Evolutionary conservation across 2,888 invertebrate genomes (phyloP), one percentile per base, ranked within the genome.

Genomic region (Pardosa pseudoannulata): DNA sequence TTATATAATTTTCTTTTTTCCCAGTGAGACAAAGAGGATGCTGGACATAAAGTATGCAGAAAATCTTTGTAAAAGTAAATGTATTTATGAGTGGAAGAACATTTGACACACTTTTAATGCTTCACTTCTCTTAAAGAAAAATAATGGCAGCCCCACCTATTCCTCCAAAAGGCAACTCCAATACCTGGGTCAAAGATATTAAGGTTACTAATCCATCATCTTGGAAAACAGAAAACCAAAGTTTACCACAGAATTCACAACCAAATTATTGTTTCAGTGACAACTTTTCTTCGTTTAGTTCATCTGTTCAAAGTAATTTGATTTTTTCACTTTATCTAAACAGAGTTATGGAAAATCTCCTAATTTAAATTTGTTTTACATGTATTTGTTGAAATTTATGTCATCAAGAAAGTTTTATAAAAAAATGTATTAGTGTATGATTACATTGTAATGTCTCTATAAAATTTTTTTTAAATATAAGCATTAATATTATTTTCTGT

Each of bases 81-180:
- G 13, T 16, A 16, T 46, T 16, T 13, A 16, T 16, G 2, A 16
- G 2, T 9, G 16, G 2, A 46, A 68, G 32, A 6, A 23, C 23
- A 23, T 23, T 11, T 73, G 31, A 29, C 72, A 71, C 46, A 46
- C 27, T 19, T 64, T 74, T 62, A 23, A 74, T 79, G 86, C 75
- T 46, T 75, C 75, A 75, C 29, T 64, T 79, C 79, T 29, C 65
- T 65, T 75, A 32, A 32, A 68, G 65, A 71, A 46, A 67, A 64
- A 86, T 62, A 27, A 86, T 86, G 86, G 86, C 86, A 19, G 86
- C 79, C 28, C 86, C 86, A 41, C 86, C 86, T 50, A 75, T 86
- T 71, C 86, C 86, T 70, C 86, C 86, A 19, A 86, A 80, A 80
- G 80, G 86, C 50, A 71, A 50, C 71, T 80, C 86, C 71, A 74